These are phyloP conservation scores for Ametastegia equiseti DNA, from an alignment of 2,888 invertebrate genomes.

Conservation along the genomic window DNA sequence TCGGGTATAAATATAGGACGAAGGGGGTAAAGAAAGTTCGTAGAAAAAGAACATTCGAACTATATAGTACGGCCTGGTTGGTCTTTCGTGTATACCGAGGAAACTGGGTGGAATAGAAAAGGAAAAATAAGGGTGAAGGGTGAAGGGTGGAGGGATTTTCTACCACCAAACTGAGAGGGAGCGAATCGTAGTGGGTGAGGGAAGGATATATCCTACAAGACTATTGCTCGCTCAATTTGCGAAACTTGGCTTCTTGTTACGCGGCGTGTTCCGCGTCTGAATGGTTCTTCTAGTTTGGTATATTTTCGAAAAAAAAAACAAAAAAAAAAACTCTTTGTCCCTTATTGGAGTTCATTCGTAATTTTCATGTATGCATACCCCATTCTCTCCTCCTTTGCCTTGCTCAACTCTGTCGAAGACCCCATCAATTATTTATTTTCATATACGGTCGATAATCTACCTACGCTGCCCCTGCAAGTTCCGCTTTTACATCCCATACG, in stretches of 20 bases:
- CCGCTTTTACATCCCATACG: not conserved
- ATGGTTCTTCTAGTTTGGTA: constrained; percentile 14
- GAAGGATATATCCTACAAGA: constrained; percentile 3
- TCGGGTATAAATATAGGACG: not conserved
- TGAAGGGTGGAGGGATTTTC: not conserved
- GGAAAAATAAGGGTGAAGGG: not conserved
- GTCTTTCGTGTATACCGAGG: not conserved
- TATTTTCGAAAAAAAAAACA: constrained; percentile 13
- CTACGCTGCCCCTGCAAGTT: too few relatives aligned
- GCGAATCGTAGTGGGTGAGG: constrained; percentile 1
- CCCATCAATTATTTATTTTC: constrained; percentile 46
- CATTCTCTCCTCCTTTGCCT: not conserved
- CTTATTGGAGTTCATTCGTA: not conserved
- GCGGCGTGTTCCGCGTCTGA: constrained; percentile 27
- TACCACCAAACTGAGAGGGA: not conserved
- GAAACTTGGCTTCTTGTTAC: constrained; percentile 39
- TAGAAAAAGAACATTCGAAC: constrained; percentile 20
- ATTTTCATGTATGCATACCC: not conserved
- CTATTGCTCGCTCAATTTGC: constrained; percentile 31
- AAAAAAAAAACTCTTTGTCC: not conserved
- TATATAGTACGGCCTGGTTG: constrained; percentile 19
- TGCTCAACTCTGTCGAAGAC: not conserved
- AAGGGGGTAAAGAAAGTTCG: not conserved
- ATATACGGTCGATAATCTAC: constrained; percentile 43
- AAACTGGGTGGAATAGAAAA: not conserved